phyloP scores from a whole-genome alignment of 2,797 vertebrate species.

The Gymnothorax javanicus region DNA sequence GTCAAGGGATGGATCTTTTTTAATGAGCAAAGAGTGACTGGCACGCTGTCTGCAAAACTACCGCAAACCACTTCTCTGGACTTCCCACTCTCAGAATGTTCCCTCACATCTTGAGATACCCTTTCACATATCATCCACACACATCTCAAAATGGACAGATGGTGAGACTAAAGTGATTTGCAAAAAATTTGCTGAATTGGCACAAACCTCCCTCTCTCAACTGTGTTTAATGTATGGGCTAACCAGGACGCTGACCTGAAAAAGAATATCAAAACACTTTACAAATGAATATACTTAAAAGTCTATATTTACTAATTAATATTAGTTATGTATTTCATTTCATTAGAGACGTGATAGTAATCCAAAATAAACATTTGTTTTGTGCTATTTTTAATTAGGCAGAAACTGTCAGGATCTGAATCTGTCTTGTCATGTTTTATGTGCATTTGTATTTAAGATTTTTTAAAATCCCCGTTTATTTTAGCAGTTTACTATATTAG shows the following conservation, averaged over 20 bases:
- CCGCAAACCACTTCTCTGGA: background rate
- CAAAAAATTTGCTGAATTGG: background rate
- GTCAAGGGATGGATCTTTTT: background rate
- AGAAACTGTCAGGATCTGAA: too few relatives aligned
- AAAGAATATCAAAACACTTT: background rate
- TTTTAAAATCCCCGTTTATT: too few relatives aligned
- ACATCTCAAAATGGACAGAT: background rate
- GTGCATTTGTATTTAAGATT: too few relatives aligned
- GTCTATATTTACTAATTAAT: background rate
- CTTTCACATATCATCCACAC: background rate
- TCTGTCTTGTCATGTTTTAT: too few relatives aligned
- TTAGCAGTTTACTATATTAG: too few relatives aligned
- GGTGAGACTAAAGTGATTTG: background rate
- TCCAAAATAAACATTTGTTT: too few relatives aligned
- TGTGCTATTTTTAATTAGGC: too few relatives aligned
- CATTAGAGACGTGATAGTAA: background rate
- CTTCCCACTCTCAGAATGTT: background rate
- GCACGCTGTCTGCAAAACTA: background rate
- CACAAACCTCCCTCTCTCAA: background rate
- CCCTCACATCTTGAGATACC: background rate
- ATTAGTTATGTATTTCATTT: background rate
- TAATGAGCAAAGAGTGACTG: constrained; percentile 6
- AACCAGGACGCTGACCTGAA: background rate
- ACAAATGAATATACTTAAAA: background rate
- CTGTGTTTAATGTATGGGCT: background rate